Evolutionary conservation across 2,113 vertebrate genomes (phyloP), one percentile per base, ranked within the genome.

Genomic region (Acrocephalus kingi): DNA sequence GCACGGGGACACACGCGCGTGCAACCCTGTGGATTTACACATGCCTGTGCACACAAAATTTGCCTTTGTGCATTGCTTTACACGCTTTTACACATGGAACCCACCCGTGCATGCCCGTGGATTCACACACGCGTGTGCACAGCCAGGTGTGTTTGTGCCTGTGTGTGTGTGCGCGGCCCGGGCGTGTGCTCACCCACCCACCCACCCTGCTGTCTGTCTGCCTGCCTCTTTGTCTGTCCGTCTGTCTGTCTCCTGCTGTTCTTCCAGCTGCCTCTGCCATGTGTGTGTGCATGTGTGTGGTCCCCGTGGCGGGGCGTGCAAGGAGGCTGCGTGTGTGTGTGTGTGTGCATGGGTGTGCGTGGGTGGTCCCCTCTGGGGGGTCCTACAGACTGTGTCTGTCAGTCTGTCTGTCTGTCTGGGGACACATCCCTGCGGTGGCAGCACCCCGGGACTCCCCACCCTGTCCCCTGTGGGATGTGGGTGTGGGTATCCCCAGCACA

Each of bases 391-490:
- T 10, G 33, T 27, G 73, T 49, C 62, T 58, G 25, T 46, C 77
- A 4, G 49, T 43, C 37, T 58, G 25, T 46, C 77, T 5, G 49
- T 43, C 37, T 39, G 72, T 51, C 54, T 33, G 66, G 33, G 62
- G 62, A 58, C 37, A 21, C 3, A 0, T 28, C 69, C 52, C 52
- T 3, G 1, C 33, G 3, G 31, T 0, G 4, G 16, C 58, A 51
- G 83, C 73, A 27, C 35, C 51, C 58, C 2, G 6, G 41, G 51
- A 51, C 56, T 52, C 67, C 61, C 52, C 28, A n/a, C 15, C 46
- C 11, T 8, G 54, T 49, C 37, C 33, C 6, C 41, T 22, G 37
- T 3, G 25, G 79, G 3, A 8, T 13, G 45, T 33, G 63, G 31
- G 39, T 13, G 45, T 33, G 63, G 31, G 39, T 13, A 58, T 76